Evolutionary conservation across 2,888 invertebrate genomes (phyloP), one percentile per base, ranked within the genome.

Genomic region (Prionchulus punctatus): DNA sequence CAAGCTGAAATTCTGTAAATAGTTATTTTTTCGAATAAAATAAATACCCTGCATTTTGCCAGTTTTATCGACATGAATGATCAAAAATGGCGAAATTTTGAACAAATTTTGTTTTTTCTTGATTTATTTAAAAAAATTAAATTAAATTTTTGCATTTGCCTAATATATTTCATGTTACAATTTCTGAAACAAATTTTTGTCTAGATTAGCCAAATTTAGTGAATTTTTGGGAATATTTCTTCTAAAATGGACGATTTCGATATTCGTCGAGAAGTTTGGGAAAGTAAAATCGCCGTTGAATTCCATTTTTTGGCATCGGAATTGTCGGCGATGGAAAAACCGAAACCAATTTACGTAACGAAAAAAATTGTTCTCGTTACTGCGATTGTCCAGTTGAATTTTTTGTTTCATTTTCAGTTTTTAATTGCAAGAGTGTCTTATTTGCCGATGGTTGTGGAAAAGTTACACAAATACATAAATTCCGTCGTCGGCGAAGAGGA

Each of bases 201-300:
- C n/a, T n/a, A n/a, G n/a, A n/a, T n/a, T n/a, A n/a, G n/a, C n/a
- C n/a, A n/a, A n/a, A n/a, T n/a, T n/a, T n/a, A n/a, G n/a, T n/a
- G n/a, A n/a, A n/a, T n/a, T n/a, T n/a, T n/a, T n/a, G n/a, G n/a
- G n/a, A n/a, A n/a, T n/a, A n/a, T n/a, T n/a, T n/a, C n/a, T n/a
- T n/a, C n/a, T n/a, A n/a, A n/a, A n/a, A n/a, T n/a, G n/a, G 87
- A 89, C 70, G 96, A 98, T 73, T 80, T 91, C 67, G 90, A 96
- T 79, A 83, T 94, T 58, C 75, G 92, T 56, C 79, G 92, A 58
- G 89, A 90, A 76, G 82, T 92, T 65, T 96, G 94, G 94, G 89
- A 91, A 66, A 90, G 90, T 26, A 85, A 86, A 73, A 78, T 98
- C 52, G 92, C 96, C 0, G 82, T 94, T 56, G 88, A 89, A 74